Percentiles rank a stretch among this genome's conserved stretches.
Evolutionary conservation across 2,113 vertebrate genomes (phyloP).

Genomic region (Falcunculus frontatus): DNA sequence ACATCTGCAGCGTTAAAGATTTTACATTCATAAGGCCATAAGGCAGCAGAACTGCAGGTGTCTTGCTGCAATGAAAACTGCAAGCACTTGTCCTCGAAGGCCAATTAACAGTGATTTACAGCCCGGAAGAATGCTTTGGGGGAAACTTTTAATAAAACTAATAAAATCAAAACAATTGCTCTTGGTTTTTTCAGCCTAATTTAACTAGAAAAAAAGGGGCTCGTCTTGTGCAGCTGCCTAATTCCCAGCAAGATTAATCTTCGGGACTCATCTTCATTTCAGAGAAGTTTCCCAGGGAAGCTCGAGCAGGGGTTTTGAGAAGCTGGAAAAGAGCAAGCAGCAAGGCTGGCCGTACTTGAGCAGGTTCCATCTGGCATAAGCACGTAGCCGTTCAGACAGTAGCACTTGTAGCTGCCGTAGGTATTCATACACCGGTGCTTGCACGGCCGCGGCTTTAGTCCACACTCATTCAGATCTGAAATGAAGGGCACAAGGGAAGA

Average conservation of each 20-base stretch:
- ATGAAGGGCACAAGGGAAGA: neutral
- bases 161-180: slow-evolving; percentile 26
- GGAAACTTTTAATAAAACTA: neutral
- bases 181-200: neutral
- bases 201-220: neutral
- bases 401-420: slow-evolving; percentile 95
- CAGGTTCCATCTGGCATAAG: slow-evolving; percentile 91
- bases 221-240: neutral
- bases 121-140: neutral
- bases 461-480: slow-evolving; percentile 95
- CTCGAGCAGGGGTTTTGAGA: neutral
- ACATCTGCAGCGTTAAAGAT: neutral
- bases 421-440: slow-evolving; percentile 98
- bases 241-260: neutral
- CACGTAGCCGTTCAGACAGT: slow-evolving; percentile 95
- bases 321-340: neutral
- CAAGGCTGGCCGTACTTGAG: slow-evolving; percentile 81
- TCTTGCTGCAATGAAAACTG: neutral
- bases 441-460: slow-evolving; percentile 91
- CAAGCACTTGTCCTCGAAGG: neutral
- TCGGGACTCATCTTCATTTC: neutral
- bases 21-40: neutral
- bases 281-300: neutral
- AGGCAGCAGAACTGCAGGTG: neutral
- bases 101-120: slow-evolving; percentile 18